Evolutionary conservation across 2,113 vertebrate genomes (phyloP), one percentile per base, ranked within the genome.

Genomic region (Perca flavescens): DNA sequence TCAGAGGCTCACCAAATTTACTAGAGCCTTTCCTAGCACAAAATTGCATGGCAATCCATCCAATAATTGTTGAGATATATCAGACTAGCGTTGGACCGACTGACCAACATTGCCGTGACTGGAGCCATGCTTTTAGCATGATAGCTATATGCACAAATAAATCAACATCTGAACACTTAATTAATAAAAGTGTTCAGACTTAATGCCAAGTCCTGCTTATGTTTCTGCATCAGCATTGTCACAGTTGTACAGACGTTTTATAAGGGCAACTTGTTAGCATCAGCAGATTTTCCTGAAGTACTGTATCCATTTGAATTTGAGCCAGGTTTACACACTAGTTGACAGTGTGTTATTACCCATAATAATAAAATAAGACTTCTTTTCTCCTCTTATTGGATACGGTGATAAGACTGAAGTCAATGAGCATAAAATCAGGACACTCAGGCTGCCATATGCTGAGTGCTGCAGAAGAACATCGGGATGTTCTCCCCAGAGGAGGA

Each of bases 391-490:
- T 70, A 61, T 66, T 77, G 64, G 64, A 86, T 80, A 64, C 12
- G 50, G 54, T 60, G 84, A 85, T 87, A 83, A 89, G 79, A 79
- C 54, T 75, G 53, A 25, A 91, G 74, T 90, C 89, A 89, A 54
- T 57, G 72, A 92, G 89, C 73, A 80, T 74, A 49, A 85, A 88
- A 90, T 88, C 77, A 74, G 81, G 77, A 85, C 83, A 83, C 77
- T 83, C 54, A n/a, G 53, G 60, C 60, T 66, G 77, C 77, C 79
- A 79, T 78, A 80, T 86, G 80, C 78, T 54, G 79, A 70, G 28
- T 6, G 12, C 69, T 49, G 74, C 67, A 76, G 34, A 60, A 47
- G 28, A 64, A 80, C 62, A 76, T 64, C 54, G 4, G 58, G 64
- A 40, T 5, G 70, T 67, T 75, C 43, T 70, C 63, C 62, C 76